Evolutionary conservation across 2,888 invertebrate genomes (phyloP).

Genomic region (Eilema griseolum): DNA sequence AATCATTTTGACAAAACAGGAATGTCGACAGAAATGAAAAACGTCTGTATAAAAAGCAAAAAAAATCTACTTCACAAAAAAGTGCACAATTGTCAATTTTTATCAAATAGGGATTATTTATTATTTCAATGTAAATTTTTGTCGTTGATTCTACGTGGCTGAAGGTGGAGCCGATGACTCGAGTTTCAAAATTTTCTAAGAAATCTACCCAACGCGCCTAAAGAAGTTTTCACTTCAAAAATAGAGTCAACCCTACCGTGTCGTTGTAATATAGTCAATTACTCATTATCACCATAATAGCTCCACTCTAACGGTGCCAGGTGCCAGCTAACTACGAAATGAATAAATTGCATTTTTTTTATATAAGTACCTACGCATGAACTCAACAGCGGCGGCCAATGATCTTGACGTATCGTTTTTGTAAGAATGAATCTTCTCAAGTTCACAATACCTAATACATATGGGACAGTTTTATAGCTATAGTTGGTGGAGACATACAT

Average conservation of each 20-base stretch:
- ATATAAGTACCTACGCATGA: constrained; percentile 16
- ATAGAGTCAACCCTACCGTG: background rate
- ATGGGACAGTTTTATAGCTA: background rate
- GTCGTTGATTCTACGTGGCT: no score
- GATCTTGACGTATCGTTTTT: constrained; percentile 22
- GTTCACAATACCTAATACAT: background rate
- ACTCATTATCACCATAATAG: constrained; percentile 7
- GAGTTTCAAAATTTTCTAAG: no score
- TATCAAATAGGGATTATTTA: no score
- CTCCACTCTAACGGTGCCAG: constrained; percentile 33
- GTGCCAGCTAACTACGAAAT: constrained; percentile 24
- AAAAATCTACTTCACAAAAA: no score
- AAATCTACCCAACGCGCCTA: no score
- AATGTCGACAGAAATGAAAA: no score
- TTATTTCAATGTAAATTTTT: no score
- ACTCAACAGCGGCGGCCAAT: constrained; percentile 28
- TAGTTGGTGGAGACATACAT: background rate
- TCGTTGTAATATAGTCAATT: background rate
- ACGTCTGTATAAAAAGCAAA: no score
- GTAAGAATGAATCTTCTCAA: constrained; percentile 8
- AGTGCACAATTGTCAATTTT: no score
- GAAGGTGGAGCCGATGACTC: no score
- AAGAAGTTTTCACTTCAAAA: no score
- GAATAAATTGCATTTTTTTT: constrained; percentile 32
- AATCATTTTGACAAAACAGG: no score